These are phyloP conservation scores for Xerus inauris DNA, from an alignment of 2,113 vertebrate species.

Conservation along the genomic window DNA sequence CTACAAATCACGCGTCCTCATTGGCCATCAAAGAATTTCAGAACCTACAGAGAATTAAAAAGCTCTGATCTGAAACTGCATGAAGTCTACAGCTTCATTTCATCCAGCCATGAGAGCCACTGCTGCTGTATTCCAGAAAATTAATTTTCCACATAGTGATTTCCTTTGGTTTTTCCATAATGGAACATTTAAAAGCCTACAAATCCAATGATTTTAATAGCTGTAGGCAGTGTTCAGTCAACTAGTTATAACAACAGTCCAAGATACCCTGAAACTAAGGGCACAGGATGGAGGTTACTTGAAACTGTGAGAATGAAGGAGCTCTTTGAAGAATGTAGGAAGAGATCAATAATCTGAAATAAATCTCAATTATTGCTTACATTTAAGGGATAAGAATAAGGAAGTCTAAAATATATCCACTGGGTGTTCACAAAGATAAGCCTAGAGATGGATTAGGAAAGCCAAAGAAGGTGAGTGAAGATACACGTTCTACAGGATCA, in stretches of 20 bases:
- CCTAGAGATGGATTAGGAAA: background rate
- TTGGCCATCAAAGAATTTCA: slow-evolving; percentile 38
- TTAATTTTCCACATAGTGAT: slow-evolving; percentile 78
- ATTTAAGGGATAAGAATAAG: background rate
- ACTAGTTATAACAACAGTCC: slow-evolving; percentile 23
- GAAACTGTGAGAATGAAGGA: background rate
- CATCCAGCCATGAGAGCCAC: slow-evolving; percentile 46
- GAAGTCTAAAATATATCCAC: background rate
- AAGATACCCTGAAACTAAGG: slow-evolving; percentile 53
- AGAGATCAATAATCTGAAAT: background rate
- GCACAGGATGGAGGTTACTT: background rate
- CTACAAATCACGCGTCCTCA: slow-evolving; percentile 56
- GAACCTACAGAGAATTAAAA: slow-evolving; percentile 66
- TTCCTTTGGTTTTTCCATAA: slow-evolving; percentile 78
- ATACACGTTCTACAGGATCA: background rate
- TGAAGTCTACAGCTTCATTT: slow-evolving; percentile 66
- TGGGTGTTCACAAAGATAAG: background rate
- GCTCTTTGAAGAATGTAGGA: background rate
- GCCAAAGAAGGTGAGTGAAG: background rate
- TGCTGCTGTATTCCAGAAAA: slow-evolving; percentile 68
- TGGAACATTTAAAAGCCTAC: slow-evolving; percentile 61
- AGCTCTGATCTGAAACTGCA: slow-evolving; percentile 68
- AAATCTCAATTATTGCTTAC: background rate
- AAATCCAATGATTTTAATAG: slow-evolving; percentile 59
- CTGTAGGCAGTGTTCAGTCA: slow-evolving; percentile 57